phyloP scores from a whole-genome alignment of 2,888 invertebrate genomes.

The Xanthorhoe designata region DNA sequence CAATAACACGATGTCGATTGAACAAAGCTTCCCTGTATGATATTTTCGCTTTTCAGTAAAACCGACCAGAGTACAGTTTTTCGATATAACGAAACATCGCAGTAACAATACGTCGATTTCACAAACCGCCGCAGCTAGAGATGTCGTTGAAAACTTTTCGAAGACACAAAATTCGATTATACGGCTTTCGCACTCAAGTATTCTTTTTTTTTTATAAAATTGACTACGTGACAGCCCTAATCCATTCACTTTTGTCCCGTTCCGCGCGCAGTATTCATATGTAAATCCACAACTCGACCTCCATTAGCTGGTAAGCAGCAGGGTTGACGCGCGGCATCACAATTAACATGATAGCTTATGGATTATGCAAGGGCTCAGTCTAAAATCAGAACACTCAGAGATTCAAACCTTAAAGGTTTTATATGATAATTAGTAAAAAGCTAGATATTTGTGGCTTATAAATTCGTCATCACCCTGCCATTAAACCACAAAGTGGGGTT shows the following conservation, averaged over 20 bases:
- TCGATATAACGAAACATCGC: too few relatives aligned
- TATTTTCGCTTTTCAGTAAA: too few relatives aligned
- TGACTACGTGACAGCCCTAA: conserved; percentile 22
- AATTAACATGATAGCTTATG: conserved; percentile 10
- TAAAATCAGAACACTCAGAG: not conserved
- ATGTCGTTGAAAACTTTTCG: too few relatives aligned
- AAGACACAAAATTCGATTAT: too few relatives aligned
- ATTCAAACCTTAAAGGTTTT: not conserved
- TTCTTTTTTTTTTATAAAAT: not conserved
- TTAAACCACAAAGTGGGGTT: too few relatives aligned
- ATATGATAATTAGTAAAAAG: not conserved
- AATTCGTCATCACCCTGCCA: too few relatives aligned
- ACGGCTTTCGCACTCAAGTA: too few relatives aligned
- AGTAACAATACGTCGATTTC: too few relatives aligned
- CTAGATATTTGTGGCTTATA: not conserved
- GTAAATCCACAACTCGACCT: conserved; percentile 31
- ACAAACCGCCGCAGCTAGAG: too few relatives aligned
- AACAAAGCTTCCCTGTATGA: too few relatives aligned
- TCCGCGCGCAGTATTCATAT: conserved; percentile 31
- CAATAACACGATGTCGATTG: too few relatives aligned
- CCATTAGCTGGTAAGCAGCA: conserved; percentile 31
- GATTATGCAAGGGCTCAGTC: not conserved
- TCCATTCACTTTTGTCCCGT: conserved; percentile 23
- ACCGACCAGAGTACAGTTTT: too few relatives aligned
- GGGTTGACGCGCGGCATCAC: conserved; percentile 19